A percentile compares a stretch with the other conserved stretches of the same genome.
Evolutionary conservation across 2,888 invertebrate species (phyloP).

Genomic region (Drosophila hamatofila): DNA sequence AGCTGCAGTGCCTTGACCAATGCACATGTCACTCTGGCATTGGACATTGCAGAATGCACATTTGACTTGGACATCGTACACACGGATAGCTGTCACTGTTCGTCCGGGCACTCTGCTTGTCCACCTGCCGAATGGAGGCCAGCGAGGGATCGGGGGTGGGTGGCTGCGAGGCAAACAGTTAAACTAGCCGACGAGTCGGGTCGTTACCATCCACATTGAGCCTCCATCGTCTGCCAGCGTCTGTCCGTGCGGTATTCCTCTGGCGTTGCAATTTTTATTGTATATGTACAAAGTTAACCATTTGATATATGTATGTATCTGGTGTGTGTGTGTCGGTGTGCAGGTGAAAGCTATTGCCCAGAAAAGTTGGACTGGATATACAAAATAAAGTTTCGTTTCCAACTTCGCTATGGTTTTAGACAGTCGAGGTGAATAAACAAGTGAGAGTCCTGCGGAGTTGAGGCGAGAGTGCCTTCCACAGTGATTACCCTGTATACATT

Average conservation of each 20-base stretch:
- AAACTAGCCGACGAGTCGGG: slow-evolving; percentile 27
- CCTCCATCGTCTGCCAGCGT: slow-evolving; percentile 1
- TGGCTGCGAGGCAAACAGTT: slow-evolving; percentile 13
- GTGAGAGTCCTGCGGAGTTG: background rate
- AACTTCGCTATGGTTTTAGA: slow-evolving; percentile 28
- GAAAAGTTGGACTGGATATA: slow-evolving; percentile 11
- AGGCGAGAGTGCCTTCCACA: background rate
- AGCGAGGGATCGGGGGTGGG: background rate
- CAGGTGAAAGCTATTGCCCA: slow-evolving; percentile 21
- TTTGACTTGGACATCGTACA: slow-evolving; percentile 47
- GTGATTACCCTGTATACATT: background rate
- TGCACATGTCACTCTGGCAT: slow-evolving; percentile 38
- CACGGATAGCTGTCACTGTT: slow-evolving; percentile 36
- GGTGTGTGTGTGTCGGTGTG: background rate
- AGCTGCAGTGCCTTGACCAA: slow-evolving; percentile 26
- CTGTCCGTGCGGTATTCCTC: slow-evolving; percentile 14
- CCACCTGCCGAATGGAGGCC: background rate
- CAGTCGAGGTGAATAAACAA: slow-evolving; percentile 11
- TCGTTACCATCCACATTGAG: slow-evolving; percentile 36
- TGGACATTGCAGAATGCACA: slow-evolving; percentile 42
- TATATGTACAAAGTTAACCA: slow-evolving; percentile 40
- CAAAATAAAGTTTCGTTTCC: slow-evolving; percentile 13
- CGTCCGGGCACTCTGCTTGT: slow-evolving; percentile 13
- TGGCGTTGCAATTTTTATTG: slow-evolving; percentile 47
- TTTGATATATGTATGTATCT: slow-evolving; percentile 23